These are phyloP conservation scores for Thera obeliscata DNA, from an alignment of 2,888 invertebrate genomes.

Conservation along the genomic window DNA sequence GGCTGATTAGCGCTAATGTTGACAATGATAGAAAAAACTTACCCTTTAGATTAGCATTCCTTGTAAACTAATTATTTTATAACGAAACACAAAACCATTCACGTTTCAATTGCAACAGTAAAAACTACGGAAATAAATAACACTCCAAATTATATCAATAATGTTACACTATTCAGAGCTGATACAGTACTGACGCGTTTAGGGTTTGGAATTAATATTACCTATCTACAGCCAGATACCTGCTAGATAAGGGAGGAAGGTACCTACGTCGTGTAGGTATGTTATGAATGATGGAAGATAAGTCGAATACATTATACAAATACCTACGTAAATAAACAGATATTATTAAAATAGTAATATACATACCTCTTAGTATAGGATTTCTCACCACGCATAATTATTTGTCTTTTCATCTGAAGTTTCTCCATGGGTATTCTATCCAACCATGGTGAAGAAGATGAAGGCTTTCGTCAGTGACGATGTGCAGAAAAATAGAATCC, in stretches of 20 bases:
- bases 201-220: conserved; percentile 32
- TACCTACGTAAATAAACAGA: background rate
- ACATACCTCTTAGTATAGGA: no score
- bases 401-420: no score
- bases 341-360: background rate
- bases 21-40: background rate
- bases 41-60: conserved; percentile 4
- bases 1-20: background rate
- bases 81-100: conserved; percentile 1
- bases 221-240: conserved; percentile 33
- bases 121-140: conserved; percentile 12
- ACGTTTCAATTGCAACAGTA: conserved; percentile 2
- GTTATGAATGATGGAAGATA: conserved; percentile 21
- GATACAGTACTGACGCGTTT: conserved; percentile 41
- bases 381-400: no score
- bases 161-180: conserved; percentile 41
- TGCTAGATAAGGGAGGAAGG: conserved; percentile 36
- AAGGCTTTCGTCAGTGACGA: no score
- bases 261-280: background rate
- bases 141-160: conserved; percentile 15
- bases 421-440: no score
- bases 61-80: background rate
- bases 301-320: conserved; percentile 14
- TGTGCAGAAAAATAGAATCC: no score
- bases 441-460: no score